phyloP scores from a whole-genome alignment of 2,888 invertebrate species.

The Thymelicus lineola region DNA sequence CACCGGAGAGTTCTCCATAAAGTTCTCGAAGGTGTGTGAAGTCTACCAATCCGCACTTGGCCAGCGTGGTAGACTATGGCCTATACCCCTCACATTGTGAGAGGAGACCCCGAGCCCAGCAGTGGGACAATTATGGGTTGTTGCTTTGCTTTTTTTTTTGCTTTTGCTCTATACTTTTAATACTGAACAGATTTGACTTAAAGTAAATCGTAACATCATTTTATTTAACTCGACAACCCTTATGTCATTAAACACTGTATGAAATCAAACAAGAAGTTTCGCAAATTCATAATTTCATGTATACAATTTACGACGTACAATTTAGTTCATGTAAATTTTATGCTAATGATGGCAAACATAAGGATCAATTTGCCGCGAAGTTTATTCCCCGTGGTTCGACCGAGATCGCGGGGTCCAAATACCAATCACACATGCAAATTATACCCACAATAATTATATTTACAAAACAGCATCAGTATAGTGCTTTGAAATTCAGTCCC shows the following conservation, averaged over 20 bases:
- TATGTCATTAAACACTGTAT: conserved; percentile 9
- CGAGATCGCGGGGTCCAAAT: conserved; percentile 16
- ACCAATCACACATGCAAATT: conserved; percentile 35
- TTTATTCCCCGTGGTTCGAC: conserved; percentile 4
- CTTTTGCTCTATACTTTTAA: too few relatives aligned
- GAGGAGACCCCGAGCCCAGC: too few relatives aligned
- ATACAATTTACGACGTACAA: conserved; percentile 13
- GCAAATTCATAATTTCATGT: conserved; percentile 9
- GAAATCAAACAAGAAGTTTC: conserved; percentile 13
- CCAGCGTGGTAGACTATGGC: too few relatives aligned
- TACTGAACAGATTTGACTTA: too few relatives aligned
- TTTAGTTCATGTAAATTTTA: conserved; percentile 33
- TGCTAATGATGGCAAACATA: conserved; percentile 22
- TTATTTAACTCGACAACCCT: background rate
- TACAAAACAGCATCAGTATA: background rate
- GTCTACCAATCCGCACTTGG: too few relatives aligned
- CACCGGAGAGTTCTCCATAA: too few relatives aligned
- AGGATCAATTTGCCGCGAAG: conserved; percentile 25
- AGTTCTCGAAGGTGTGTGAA: too few relatives aligned
- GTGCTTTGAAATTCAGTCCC: background rate
- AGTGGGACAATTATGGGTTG: too few relatives aligned
- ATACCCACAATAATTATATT: background rate
- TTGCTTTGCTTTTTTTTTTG: too few relatives aligned
- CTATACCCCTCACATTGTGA: too few relatives aligned
- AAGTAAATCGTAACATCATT: background rate